A percentile compares a stretch with the other conserved stretches of the same genome.
phyloP scores from a whole-genome alignment of 2,888 invertebrate genomes.

The Yponomeuta sedellus region DNA sequence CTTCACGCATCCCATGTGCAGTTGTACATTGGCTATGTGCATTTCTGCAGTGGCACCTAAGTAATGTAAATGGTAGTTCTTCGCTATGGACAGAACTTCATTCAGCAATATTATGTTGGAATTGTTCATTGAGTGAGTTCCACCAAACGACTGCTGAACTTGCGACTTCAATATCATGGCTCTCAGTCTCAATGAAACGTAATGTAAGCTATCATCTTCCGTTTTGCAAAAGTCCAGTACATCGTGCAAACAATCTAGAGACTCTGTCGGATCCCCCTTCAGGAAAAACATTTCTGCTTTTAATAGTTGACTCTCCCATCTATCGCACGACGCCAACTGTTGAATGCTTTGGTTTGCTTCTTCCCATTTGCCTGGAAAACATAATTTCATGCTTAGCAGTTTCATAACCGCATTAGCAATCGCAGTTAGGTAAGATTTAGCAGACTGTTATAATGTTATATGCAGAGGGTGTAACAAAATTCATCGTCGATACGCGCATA shows the following conservation, averaged over 20 bases:
- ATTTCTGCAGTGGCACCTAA: conserved; percentile 84
- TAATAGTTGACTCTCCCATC: conserved; percentile 79
- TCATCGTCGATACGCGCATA: no score
- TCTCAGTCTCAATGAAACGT: conserved; percentile 75
- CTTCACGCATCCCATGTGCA: conserved; percentile 84
- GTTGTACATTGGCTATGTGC: conserved; percentile 86
- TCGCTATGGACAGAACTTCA: conserved; percentile 84
- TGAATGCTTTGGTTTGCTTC: conserved; percentile 82
- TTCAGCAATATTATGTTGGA: conserved; percentile 76
- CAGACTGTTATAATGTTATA: no score
- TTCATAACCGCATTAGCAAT: no score
- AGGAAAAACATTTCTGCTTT: conserved; percentile 75
- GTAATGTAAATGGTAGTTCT: conserved; percentile 85
- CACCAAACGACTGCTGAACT: conserved; percentile 79
- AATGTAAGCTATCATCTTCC: conserved; percentile 71
- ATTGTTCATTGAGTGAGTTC: conserved; percentile 64
- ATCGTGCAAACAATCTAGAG: conserved; percentile 66
- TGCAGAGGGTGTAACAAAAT: no score
- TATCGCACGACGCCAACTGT: conserved; percentile 80
- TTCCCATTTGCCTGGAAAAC: conserved; percentile 77
- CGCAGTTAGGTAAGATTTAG: not conserved
- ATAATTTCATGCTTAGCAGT: not conserved
- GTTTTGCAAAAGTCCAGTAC: conserved; percentile 71
- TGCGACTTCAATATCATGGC: conserved; percentile 81
- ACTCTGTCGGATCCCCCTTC: conserved; percentile 66